Evolutionary conservation across 2,113 vertebrate species (phyloP), one percentile per base, ranked within the genome.

Genomic region (Sciurus niger): DNA sequence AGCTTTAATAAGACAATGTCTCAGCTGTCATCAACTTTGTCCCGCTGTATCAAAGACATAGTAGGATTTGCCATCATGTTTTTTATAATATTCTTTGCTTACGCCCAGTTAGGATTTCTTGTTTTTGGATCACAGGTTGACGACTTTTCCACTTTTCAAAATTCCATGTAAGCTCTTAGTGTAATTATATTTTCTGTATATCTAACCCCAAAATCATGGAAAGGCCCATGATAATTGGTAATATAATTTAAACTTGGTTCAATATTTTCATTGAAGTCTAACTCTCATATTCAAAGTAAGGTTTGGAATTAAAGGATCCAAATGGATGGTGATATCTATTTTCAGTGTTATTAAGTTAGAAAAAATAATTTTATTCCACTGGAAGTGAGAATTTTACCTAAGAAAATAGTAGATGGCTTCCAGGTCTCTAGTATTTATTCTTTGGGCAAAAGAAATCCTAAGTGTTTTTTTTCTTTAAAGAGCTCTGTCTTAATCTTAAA

Each of bases 41-140:
- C 97, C 80, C 98, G 98, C 92, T 98, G 98, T 96, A 97, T 98
- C 96, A 98, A 98, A 97, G 98, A 98, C 85, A 97, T 99, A 80
- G 94, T 96, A 79, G 98, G 98, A 95, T 98, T 99, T 97, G 97
- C 98, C 83, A 67, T 98, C 89, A 98, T 99, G 98, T 98, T 99
- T 97, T 98, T 99, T 90, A 98, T 98, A 37, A 94, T 99, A 96
- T 98, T 99, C 97, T 98, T 98, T 89, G 98, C 98, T 78, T 99
- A 98, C 0, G 98, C 98, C 46, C 98, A 98, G 96, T 94, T 99
- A 73, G 98, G 98, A 74, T 98, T 98, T 84, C 97, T 99, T 88
- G 92, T 98, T 92, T 99, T 99, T 8, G 98, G 98, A 83, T 98
- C 98, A 0, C 98, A 98, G 84, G 98, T 98, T 94, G 97, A 98